These are phyloP conservation scores for Papilio polytes DNA, from an alignment of 1,140 invertebrate genomes.

Conservation along the genomic window DNA sequence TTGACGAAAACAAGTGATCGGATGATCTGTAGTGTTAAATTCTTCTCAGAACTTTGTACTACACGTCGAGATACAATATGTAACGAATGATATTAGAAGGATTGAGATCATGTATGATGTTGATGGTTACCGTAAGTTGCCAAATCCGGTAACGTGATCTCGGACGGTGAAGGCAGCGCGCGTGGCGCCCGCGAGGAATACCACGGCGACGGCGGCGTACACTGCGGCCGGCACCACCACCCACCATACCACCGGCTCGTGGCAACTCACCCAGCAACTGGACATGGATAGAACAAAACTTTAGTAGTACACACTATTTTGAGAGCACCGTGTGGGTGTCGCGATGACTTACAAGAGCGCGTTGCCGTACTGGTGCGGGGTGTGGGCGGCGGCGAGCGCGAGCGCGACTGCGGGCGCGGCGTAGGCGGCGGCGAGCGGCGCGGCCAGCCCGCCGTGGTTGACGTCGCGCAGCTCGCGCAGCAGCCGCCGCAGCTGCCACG, in stretches of 20 bases:
- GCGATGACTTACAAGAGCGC: slow-evolving; percentile 92
- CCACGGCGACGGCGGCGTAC: slow-evolving; percentile 90
- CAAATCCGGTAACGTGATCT: slow-evolving; percentile 95
- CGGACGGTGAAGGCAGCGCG: slow-evolving; percentile 95
- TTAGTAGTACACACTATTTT: not conserved
- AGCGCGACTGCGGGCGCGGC: slow-evolving; percentile 97
- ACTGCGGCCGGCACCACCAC: slow-evolving; percentile 93
- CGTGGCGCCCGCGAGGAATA: slow-evolving; percentile 93
- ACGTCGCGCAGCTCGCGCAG: slow-evolving; percentile 97
- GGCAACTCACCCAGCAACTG: slow-evolving; percentile 97
- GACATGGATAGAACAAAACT: slow-evolving; percentile 22
- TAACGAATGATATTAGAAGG: too few relatives aligned
- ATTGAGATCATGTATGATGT: not conserved
- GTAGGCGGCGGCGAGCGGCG: slow-evolving; percentile 97
- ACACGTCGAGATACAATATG: too few relatives aligned
- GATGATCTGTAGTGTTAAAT: too few relatives aligned
- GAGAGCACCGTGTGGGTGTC: not conserved
- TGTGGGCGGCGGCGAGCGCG: slow-evolving; percentile 94
- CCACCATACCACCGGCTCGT: slow-evolving; percentile 96
- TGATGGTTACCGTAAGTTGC: slow-evolving; percentile 89
- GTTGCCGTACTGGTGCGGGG: slow-evolving; percentile 98
- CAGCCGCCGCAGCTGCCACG: slow-evolving; percentile 96
- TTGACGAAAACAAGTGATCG: too few relatives aligned
- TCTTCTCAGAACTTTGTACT: too few relatives aligned
- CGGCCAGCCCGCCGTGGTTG: slow-evolving; percentile 97